phyloP scores from a whole-genome alignment of 2,888 invertebrate genomes.

The Nymphalis polychloros region DNA sequence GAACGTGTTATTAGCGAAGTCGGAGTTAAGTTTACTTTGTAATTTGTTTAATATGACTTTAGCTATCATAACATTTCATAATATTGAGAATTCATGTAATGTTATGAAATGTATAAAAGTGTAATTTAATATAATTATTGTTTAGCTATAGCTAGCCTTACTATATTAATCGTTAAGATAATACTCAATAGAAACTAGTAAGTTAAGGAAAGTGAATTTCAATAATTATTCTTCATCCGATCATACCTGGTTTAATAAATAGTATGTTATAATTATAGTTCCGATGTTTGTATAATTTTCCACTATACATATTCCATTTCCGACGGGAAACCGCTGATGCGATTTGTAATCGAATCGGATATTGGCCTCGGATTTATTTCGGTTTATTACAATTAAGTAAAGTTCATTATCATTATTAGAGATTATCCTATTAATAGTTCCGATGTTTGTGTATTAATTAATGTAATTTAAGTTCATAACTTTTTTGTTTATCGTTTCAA shows the following conservation, averaged over 20 bases:
- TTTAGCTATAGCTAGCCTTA: too few relatives aligned
- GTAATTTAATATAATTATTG: too few relatives aligned
- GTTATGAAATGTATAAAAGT: too few relatives aligned
- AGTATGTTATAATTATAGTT: not conserved
- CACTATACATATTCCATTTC: conserved; percentile 7
- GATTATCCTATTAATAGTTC: conserved; percentile 2
- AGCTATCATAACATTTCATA: not conserved
- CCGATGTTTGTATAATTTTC: conserved; percentile 4
- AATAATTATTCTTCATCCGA: not conserved
- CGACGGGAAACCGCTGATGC: not conserved
- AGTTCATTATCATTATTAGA: conserved; percentile 7
- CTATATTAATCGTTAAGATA: too few relatives aligned
- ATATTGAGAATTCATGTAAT: too few relatives aligned
- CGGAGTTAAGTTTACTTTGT: not conserved
- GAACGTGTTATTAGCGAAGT: not conserved
- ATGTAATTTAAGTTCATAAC: not conserved
- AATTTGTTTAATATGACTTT: not conserved
- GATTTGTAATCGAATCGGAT: conserved; percentile 11
- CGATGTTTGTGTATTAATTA: not conserved
- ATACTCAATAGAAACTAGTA: not conserved
- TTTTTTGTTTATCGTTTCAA: not conserved
- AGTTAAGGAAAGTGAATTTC: not conserved
- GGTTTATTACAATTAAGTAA: conserved; percentile 5
- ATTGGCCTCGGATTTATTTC: conserved; percentile 13
- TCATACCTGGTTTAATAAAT: not conserved